Conservation (phyloP, 2,888 invertebrate genomes). For the Coenonympha glycerion region DNA sequence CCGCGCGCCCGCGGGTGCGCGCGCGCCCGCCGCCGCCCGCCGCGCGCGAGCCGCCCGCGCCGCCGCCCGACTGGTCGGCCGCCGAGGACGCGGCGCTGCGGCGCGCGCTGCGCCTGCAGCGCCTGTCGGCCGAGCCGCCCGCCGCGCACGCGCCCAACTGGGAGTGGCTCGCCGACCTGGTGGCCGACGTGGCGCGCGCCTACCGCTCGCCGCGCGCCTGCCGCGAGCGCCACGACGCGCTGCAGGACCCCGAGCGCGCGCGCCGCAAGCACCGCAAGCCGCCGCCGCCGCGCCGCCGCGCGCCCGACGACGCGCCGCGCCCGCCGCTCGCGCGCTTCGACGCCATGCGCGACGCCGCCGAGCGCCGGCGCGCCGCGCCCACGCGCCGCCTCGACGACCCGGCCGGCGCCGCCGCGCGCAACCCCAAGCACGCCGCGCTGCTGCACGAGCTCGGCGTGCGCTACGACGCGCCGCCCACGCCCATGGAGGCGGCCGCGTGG, state of each 20-base stretch:
- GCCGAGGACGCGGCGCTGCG: slow-evolving; percentile 93
- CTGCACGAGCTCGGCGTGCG: slow-evolving; percentile 89
- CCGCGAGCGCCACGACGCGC: slow-evolving; percentile 90
- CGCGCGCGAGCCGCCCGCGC: slow-evolving; percentile 81
- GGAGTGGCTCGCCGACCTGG: slow-evolving; percentile 95
- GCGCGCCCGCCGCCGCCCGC: slow-evolving; percentile 79
- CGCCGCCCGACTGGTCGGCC: slow-evolving; percentile 91
- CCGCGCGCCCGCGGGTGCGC: slow-evolving; percentile 85
- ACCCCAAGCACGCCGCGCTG: slow-evolving; percentile 90
- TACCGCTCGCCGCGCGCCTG: slow-evolving; percentile 95
- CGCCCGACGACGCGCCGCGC: slow-evolving; percentile 74
- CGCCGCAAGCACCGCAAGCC: slow-evolving; percentile 90
- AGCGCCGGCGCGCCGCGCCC: slow-evolving; percentile 83
- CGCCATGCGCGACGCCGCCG: slow-evolving; percentile 83
- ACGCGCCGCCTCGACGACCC: slow-evolving; percentile 85
- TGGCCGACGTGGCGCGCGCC: slow-evolving; percentile 89
- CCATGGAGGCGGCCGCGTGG: slow-evolving; percentile 86
- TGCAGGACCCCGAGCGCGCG: slow-evolving; percentile 91
- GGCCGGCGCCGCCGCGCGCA: slow-evolving; percentile 81
- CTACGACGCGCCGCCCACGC: slow-evolving; percentile 88
- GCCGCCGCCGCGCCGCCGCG: slow-evolving; percentile 81
- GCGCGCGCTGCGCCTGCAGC: slow-evolving; percentile 84
- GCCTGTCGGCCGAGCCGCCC: slow-evolving; percentile 78
- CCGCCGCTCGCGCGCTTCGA: slow-evolving; percentile 78
- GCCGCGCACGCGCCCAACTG: slow-evolving; percentile 95